Evolutionary conservation across 2,888 invertebrate species (phyloP).

Genomic region (Caenorhabditis sinica): DNA sequence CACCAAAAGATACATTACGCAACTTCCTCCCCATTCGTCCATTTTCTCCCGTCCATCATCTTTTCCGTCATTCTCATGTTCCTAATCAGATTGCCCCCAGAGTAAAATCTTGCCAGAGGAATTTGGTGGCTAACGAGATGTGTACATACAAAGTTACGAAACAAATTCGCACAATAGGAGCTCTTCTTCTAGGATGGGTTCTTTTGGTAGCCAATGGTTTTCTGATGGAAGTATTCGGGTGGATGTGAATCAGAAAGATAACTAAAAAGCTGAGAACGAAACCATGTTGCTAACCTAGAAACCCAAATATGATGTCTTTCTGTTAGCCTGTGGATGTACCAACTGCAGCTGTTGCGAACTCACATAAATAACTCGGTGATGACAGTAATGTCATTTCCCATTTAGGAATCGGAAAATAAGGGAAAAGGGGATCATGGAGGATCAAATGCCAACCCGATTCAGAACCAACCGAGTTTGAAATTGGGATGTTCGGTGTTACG

Average conservation of each 20-base stretch:
- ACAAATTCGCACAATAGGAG: conserved; percentile 27
- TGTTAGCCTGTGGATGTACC: background rate
- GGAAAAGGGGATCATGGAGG: background rate
- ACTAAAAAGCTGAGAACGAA: background rate
- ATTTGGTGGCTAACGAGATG: conserved; percentile 41
- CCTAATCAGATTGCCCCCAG: conserved; percentile 38
- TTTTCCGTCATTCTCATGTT: conserved; percentile 37
- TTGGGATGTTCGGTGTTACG: too few species aligned
- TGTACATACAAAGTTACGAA: conserved; percentile 44
- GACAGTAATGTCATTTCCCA: conserved; percentile 38
- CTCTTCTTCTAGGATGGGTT: background rate
- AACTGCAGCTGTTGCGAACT: conserved; percentile 37
- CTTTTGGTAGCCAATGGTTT: conserved; percentile 5
- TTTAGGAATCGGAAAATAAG: background rate
- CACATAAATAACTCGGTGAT: conserved; percentile 39
- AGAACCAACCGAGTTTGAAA: too few species aligned
- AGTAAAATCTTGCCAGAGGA: conserved; percentile 11
- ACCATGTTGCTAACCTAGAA: conserved; percentile 23
- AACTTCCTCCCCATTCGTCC: conserved; percentile 17
- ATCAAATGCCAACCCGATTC: background rate
- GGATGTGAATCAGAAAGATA: background rate
- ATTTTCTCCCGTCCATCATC: conserved; percentile 19
- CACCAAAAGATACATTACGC: conserved; percentile 38
- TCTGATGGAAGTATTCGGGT: background rate
- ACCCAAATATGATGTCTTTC: conserved; percentile 1